phyloP scores from a whole-genome alignment of 2,113 vertebrate species.

The Thalassarche chlororhynchos region DNA sequence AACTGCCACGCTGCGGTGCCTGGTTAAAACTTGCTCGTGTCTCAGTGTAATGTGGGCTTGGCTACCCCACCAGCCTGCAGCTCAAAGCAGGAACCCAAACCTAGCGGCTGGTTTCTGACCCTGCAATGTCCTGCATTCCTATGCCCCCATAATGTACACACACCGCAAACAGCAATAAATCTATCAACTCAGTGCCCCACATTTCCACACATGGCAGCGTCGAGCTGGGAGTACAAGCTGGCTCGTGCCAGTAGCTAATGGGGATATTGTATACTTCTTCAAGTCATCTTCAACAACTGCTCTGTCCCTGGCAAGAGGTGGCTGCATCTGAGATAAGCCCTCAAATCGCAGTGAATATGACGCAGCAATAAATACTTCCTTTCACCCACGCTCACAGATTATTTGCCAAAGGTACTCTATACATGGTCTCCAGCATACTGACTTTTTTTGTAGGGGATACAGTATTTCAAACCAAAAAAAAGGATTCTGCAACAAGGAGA shows the following conservation, averaged over 20 bases:
- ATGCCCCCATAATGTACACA: accelerated
- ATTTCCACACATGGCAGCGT: accelerated
- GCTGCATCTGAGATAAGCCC: not conserved
- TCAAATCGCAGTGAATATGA: not conserved
- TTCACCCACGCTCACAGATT: not conserved
- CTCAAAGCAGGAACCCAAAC: not conserved
- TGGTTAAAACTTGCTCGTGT: not conserved
- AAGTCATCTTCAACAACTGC: not conserved
- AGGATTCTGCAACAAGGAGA: not conserved
- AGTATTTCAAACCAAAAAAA: not conserved
- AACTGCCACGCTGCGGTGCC: accelerated
- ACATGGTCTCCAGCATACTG: accelerated
- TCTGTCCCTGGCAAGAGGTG: not conserved
- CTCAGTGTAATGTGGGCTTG: accelerated
- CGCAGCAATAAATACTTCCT: not conserved
- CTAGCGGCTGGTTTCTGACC: not conserved
- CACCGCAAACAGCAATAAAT: not conserved
- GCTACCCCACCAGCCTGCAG: not conserved
- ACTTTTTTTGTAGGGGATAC: not conserved
- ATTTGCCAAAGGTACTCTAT: not conserved
- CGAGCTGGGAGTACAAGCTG: not conserved
- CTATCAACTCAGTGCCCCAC: not conserved
- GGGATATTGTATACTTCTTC: not conserved
- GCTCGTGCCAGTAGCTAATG: not conserved
- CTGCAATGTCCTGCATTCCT: not conserved